Base-by-base conservation (phyloP, 2,888 invertebrate genomes). In the Leptinotarsa tumamoca region DNA sequence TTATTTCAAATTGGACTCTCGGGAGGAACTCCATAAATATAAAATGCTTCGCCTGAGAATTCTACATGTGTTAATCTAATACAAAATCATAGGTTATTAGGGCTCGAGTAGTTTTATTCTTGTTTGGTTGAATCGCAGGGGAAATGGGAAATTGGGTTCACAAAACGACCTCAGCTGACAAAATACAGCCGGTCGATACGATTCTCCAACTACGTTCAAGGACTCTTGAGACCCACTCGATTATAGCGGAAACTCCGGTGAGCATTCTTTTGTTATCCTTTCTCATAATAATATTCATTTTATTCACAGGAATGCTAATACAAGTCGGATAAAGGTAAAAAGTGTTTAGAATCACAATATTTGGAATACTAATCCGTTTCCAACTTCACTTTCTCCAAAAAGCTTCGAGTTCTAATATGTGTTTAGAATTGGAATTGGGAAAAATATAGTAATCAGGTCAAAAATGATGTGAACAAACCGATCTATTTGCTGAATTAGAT, bases 41-140 rank as follows among this genome's bases (percentile, higher is more conserved):
- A 51, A 52, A 27, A 51, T 68, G 68, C 13, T 51, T 27, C 66
- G 69, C 61, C 49, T 70, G 71, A 74, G 67, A 72, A 56, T 67
- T 58, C 68, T 69, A 73, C 75, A 78, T 63, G 72, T 75, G 72
- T 76, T 74, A 72, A 73, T 54, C 67, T 69, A 66, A 72, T 69
- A 78, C 73, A 70, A 76, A 72, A 78, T 76, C 78, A 74, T 69
- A 67, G 73, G 71, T 75, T 78, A 75, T 78, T 77, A 77, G 71
- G 68, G 74, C 73, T 74, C 63, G 54, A 66, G 51, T 67, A 71
- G 69, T 69, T 74, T 56, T 68, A 69, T 67, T n/a, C 69, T 76
- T 74, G 75, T 74, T 76, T 71, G 67, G 21, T 68, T 56, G 69
- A 72, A 70, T 74, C 75, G 75, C 73, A 21, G 15, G 50, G 74